Evolutionary conservation across 2,797 vertebrate genomes (phyloP), one percentile per base, ranked within the genome.

Genomic region (Steatocranus sp.): DNA sequence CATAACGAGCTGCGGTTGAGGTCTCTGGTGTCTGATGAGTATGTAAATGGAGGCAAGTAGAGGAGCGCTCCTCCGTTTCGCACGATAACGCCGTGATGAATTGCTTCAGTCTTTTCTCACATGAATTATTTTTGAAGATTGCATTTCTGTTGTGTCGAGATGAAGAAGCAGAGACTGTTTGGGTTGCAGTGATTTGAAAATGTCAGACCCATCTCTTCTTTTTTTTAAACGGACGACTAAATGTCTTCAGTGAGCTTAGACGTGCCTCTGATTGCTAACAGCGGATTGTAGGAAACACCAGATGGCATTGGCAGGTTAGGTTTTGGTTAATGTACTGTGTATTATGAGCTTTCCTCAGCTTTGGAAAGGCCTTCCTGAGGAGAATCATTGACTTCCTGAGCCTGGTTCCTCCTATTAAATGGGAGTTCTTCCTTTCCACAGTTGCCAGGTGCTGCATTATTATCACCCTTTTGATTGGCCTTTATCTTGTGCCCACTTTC

Each of bases 1-100:
- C 49, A 66, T 84, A 89, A 91, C 15, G 2, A 78, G 81, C 32
- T 18, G 27, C 11, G 4, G 20, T 17, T 70, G 17, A 48, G 76
- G 73, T 81, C 61, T 80, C 53, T 14, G 81, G 23, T 51, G 79
- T 36, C 83, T 53, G 82, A 75, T 34, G 63, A 34, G 50, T 80
- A 80, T 63, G 75, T 27, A 73, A 56, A 78, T 49, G 66, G 43
- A 78, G 75, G 83, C 87, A 89, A 87, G 81, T 85, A 4, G 68
- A 80, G 78, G 2, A 78, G 17, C 7, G 8, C 54, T 58, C 14
- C 46, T 73, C 36, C 3, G 2, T 46, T 46, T 46, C 43, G 41
- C 41, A 11, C 3, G 8, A 51, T 56, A 80, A 79, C 15, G 2
- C 11, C 0, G 1, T 9, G 56, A 77, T 70, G 51, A 74, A 43